Evolutionary conservation across 2,888 invertebrate species (phyloP), one percentile per base, ranked within the genome.

Genomic region (Dryobotodes eremita): DNA sequence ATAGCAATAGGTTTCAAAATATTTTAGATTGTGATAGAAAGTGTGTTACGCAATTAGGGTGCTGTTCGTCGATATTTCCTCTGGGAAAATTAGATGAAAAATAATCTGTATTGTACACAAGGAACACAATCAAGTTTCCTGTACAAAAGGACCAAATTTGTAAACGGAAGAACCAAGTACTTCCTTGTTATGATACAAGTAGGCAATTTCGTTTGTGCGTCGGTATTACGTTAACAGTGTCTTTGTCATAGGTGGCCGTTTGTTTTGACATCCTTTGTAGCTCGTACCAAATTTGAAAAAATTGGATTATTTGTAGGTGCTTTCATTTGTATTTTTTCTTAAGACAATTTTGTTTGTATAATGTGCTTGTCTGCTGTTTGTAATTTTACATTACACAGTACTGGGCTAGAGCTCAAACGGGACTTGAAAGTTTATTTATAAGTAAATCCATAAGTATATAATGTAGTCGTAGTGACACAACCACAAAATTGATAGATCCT

Each of bases 141-240:
- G 66, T 71, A 82, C 64, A 84, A 86, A 86, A 80, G 71, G 76
- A 70, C 74, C 71, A 82, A 88, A 88, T 84, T 86, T 77, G 79
- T 77, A 31, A 77, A 77, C 71, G 79, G 82, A 86, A 88, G 70
- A 50, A 59, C 71, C 73, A 46, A 71, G 62, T 61, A 72, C 81
- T 74, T 65, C 36, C 81, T 86, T 88, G 76, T 84, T 72, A 84
- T 70, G 71, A 64, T 68, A 86, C 74, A 75, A 88, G 71, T 79
- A 55, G 69, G 75, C 84, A 86, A 84, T 88, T 79, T 75, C 65
- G 70, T 89, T 88, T 86, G 79, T 64, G 61, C 53, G 70, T n/a
- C 42, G 59, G 70, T 76, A 80, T 82, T 68, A 84, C 26, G 13
- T 65, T 76, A 57, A 65, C 55, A 61, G 42, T 36, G 61, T 50